Percentiles rank a stretch among this genome's conserved stretches.
These are phyloP conservation scores for Caenorhabditis sp. DNA, from an alignment of 2,888 invertebrate species.

Conservation along the genomic window DNA sequence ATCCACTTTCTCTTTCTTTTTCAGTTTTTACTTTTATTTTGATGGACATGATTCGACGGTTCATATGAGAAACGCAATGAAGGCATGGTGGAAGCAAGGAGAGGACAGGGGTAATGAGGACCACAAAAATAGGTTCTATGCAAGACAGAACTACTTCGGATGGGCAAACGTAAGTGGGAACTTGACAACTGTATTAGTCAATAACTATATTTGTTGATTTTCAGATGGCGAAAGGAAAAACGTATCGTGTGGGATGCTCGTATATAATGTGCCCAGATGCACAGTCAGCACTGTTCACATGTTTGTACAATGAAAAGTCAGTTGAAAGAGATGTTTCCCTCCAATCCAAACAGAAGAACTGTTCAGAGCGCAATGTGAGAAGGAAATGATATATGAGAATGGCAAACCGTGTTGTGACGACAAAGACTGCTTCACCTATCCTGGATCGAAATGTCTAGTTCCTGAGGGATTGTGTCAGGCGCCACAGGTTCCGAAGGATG, in stretches of 20 bases:
- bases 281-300: constrained; percentile 66
- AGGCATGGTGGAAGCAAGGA: constrained; percentile 71
- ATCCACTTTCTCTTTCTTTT: constrained; percentile 14
- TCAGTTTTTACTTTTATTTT: constrained; percentile 66
- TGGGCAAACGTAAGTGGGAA: constrained; percentile 66
- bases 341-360: background rate
- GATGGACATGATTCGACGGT: constrained; percentile 60
- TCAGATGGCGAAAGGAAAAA: constrained; percentile 73
- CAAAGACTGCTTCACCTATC: constrained; percentile 70
- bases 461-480: constrained; percentile 66
- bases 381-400: constrained; percentile 70
- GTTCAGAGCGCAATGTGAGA: constrained; percentile 66
- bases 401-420: constrained; percentile 66
- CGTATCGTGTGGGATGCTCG: constrained; percentile 66
- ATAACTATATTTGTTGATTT: constrained; percentile 7
- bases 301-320: constrained; percentile 69
- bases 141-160: constrained; percentile 56
- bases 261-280: constrained; percentile 60
- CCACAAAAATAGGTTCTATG: constrained; percentile 63
- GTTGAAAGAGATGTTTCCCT: background rate
- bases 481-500: constrained; percentile 49
- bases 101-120: constrained; percentile 64
- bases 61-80: constrained; percentile 65
- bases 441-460: constrained; percentile 65
- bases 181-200: background rate